Conservation (phyloP, 92 coral and sea anemone species). For the Micromussa lordhowensis region DNA sequence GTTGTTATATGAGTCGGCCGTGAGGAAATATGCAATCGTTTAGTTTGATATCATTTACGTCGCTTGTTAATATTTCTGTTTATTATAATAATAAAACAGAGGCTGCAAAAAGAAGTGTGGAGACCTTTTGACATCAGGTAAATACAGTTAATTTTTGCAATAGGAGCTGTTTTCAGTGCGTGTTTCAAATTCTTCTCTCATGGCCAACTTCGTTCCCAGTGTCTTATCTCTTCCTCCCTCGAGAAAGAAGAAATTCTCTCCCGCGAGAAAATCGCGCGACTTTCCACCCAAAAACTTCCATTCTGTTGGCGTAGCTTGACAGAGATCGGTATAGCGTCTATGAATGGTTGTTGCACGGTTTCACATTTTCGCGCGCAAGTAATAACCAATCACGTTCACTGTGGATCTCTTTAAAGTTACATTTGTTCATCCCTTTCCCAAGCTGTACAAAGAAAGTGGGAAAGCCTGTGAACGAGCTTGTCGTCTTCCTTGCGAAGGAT, state of each 20-base stretch:
- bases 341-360: background rate
- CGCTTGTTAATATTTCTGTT: conserved; percentile 6
- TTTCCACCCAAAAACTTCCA: no score
- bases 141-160: background rate
- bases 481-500: no score
- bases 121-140: background rate
- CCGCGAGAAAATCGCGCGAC: background rate
- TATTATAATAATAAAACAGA: background rate
- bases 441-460: no score
- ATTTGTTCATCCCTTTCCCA: background rate
- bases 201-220: no score
- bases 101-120: background rate
- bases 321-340: background rate
- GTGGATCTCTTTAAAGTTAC: background rate
- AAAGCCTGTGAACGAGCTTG: no score
- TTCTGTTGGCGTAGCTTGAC: background rate
- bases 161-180: background rate
- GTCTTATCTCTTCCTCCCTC: no score
- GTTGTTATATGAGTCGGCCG: conserved; percentile 5
- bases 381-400: no score
- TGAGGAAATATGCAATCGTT: background rate
- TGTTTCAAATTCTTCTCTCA: background rate
- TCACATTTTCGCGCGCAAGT: background rate
- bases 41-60: background rate
- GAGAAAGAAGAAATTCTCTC: no score